Evolutionary conservation across 2,113 vertebrate species (phyloP), one percentile per base, ranked within the genome.

Genomic region (Platanista minor): DNA sequence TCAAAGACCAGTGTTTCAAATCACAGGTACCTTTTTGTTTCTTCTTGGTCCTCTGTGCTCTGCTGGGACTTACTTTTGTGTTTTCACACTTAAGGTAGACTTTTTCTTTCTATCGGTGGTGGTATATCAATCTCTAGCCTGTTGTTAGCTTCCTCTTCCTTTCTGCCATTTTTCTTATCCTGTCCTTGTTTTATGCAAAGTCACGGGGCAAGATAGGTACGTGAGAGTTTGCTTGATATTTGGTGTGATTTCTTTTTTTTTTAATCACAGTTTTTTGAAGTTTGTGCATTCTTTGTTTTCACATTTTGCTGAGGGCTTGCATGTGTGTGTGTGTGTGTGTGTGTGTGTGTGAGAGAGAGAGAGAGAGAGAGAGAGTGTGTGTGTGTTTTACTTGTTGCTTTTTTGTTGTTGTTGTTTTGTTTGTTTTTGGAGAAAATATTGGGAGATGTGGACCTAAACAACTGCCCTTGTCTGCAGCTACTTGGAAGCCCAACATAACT

Each of bases 61-160:
- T 87, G 25, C 11, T 67, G 21, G 49, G 62, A 57, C 12, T 29
- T 66, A 3, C 18, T 59, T n/a, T 86, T 54, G 36, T n/a, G 7
- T 61, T 77, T 89, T 84, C 6, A 57, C 17, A 33, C 2, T 39
- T 80, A 67, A 8, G 18, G 17, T 23, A 1, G 11, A 74, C 7
- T 74, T 67, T 33, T 1, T 9, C 7, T 39, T 77, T 27, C 4
- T 61, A 2, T 46, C 39, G 41, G 25, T 59, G 39, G 41, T 39
- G 12, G 8, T 59, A 8, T 8, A 7, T 10, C 21, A 77, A 20
- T n/a, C 18, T 0, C 7, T 10, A 3, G 5, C 1, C 43, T 23
- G 1, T 43, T 67, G 21, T 23, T 66, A 23, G 3, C 36, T 67
- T 59, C 14, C 5, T 72, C 20, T 62, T 83, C 8, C 33, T 52